phyloP scores from a whole-genome alignment of 2,888 invertebrate species.

The Geophilus truncorum region DNA sequence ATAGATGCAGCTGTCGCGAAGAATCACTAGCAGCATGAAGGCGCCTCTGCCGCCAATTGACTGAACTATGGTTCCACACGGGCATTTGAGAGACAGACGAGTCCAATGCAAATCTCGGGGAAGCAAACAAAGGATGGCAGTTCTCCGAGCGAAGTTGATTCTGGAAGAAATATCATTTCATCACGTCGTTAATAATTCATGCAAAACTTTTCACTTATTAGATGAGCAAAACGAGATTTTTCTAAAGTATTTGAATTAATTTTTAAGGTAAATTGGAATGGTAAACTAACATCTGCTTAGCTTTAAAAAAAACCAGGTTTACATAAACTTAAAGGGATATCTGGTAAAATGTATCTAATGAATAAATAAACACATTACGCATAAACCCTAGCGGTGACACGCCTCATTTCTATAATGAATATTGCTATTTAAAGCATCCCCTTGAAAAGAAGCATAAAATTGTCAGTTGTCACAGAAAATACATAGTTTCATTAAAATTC shows the following conservation, averaged over 20 bases:
- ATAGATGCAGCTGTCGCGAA: neutral
- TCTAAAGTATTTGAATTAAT: no score
- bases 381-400: neutral
- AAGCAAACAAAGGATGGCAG: neutral
- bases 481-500: neutral
- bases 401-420: neutral
- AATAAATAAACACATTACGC: no score
- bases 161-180: conserved; percentile 13
- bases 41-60: conserved; percentile 27
- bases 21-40: conserved; percentile 20
- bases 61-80: conserved; percentile 1
- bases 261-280: no score
- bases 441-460: neutral
- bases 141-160: neutral
- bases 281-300: neutral
- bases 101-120: conserved; percentile 15
- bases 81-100: conserved; percentile 12
- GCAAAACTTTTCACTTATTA: neutral
- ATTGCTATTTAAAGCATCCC: neutral
- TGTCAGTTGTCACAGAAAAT: no score
- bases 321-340: no score
- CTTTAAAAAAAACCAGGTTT: no score
- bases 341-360: no score
- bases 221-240: no score
- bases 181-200: neutral